Conservation (phyloP, 92 coral and sea anemone species). For the Umimayanthus chanpuru region DNA sequence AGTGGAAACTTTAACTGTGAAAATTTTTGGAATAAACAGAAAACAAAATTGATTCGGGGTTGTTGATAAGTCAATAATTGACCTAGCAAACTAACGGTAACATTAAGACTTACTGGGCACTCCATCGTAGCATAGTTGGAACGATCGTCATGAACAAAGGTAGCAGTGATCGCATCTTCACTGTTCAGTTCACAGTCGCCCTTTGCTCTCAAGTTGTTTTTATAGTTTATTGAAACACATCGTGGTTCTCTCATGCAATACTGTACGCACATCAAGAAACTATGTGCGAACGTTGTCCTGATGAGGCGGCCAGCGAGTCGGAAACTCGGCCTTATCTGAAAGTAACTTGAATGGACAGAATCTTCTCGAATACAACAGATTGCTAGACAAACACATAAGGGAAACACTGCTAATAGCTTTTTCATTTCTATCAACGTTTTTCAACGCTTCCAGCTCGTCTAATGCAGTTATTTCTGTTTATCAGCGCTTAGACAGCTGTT, state of each 20-base stretch:
- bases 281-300: not conserved
- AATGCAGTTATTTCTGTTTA: too few species aligned
- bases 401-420: not conserved
- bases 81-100: too few species aligned
- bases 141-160: not conserved
- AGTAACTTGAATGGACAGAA: not conserved
- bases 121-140: not conserved
- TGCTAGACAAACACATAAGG: not conserved
- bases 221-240: not conserved
- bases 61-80: too few species aligned
- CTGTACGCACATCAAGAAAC: constrained; percentile 1
- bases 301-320: not conserved
- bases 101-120: not conserved
- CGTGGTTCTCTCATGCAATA: not conserved
- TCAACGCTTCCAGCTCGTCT: too few species aligned
- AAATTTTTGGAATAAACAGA: too few species aligned
- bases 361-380: not conserved
- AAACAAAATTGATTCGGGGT: too few species aligned
- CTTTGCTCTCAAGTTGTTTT: not conserved
- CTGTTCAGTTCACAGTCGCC: constrained; percentile 1
- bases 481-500: too few species aligned
- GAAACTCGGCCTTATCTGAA: not conserved
- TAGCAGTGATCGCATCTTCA: not conserved
- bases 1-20: too few species aligned
- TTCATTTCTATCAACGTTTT: not conserved